A percentile compares a stretch with the other conserved stretches of the same genome.
Conservation (phyloP, 2,797 vertebrate species). For the Prionace glauca region DNA sequence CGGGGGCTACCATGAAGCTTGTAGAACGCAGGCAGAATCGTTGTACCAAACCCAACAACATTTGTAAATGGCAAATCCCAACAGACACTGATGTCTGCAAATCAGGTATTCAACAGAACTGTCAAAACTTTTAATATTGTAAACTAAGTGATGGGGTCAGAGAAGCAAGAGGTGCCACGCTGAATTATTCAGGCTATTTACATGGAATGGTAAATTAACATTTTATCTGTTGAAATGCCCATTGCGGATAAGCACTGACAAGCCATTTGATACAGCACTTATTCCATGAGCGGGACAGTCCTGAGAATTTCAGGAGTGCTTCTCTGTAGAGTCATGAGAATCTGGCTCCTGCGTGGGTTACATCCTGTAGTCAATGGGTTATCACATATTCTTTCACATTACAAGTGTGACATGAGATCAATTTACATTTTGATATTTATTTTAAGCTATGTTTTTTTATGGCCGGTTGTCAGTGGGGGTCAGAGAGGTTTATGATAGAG, state of each 20-base stretch:
- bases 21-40: background rate
- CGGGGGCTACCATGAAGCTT: background rate
- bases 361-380: background rate
- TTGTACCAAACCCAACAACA: background rate
- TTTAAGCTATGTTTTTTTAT: background rate
- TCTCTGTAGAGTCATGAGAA: background rate
- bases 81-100: background rate
- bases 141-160: slow-evolving; percentile 14
- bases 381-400: background rate
- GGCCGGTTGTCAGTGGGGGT: background rate
- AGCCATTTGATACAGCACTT: background rate
- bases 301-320: background rate
- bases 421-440: slow-evolving; percentile 27
- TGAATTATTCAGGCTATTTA: slow-evolving; percentile 27
- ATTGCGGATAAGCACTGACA: background rate
- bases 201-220: background rate
- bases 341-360: background rate
- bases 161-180: background rate
- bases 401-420: slow-evolving; percentile 14
- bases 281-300: background rate
- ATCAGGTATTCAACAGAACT: background rate
- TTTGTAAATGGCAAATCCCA: slow-evolving; percentile 21
- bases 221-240: background rate
- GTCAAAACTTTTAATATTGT: slow-evolving; percentile 2
- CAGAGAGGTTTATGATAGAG: slow-evolving; percentile 4